A percentile compares a stretch with the other conserved stretches of the same genome.
Evolutionary conservation across 2,888 invertebrate species (phyloP).

Genomic region (Ormyrus pomaceus): DNA sequence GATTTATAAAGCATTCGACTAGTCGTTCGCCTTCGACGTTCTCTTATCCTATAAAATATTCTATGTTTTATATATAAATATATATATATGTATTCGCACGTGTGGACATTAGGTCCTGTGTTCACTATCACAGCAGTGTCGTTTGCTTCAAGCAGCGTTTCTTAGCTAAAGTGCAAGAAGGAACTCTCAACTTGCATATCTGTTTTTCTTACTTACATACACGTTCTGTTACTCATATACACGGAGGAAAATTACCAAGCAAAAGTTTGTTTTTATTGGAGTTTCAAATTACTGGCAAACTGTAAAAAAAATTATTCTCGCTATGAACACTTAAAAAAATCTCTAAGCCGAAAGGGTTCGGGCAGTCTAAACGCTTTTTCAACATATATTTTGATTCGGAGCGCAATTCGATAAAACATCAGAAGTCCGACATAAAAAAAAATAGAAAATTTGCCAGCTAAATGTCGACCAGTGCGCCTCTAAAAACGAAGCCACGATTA

Average conservation of each 20-base stretch:
- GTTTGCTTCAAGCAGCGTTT: conserved; percentile 64
- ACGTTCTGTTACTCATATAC: conserved; percentile 4
- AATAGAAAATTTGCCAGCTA: conserved; percentile 37
- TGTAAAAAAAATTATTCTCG: too few relatives aligned
- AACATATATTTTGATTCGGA: too few relatives aligned
- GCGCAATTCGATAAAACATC: background rate
- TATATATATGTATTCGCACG: conserved; percentile 43
- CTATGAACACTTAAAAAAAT: too few relatives aligned
- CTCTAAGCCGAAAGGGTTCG: too few relatives aligned
- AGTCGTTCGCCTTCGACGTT: conserved; percentile 60
- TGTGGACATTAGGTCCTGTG: conserved; percentile 68
- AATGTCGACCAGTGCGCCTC: conserved; percentile 24
- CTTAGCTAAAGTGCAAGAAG: conserved; percentile 56
- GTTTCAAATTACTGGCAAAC: too few relatives aligned
- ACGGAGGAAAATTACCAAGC: conserved; percentile 37
- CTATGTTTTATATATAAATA: conserved; percentile 25
- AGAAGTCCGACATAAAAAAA: background rate
- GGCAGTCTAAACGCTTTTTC: too few relatives aligned
- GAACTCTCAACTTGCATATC: conserved; percentile 57
- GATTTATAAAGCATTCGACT: conserved; percentile 54
- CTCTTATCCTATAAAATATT: conserved; percentile 50
- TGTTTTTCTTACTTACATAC: conserved; percentile 15
- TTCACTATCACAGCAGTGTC: conserved; percentile 73
- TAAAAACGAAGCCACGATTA: conserved; percentile 36
- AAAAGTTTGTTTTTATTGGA: conserved; percentile 12